phyloP scores from a whole-genome alignment of 1,140 invertebrate genomes.

The Bursaphelenchus mucronatus region DNA sequence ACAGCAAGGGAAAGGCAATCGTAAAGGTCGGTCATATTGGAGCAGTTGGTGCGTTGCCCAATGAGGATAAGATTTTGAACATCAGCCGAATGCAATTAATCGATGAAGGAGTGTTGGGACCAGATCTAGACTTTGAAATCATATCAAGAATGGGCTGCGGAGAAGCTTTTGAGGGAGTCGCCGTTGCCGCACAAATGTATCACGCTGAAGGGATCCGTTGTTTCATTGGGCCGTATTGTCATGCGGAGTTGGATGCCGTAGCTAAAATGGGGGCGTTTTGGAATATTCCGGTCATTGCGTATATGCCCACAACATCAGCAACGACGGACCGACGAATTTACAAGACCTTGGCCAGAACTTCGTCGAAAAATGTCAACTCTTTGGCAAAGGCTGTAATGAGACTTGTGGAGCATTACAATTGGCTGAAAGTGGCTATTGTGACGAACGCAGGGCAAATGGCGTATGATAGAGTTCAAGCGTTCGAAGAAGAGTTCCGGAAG shows the following conservation, averaged over 20 bases:
- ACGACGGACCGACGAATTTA: slow-evolving; percentile 53
- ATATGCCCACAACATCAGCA: slow-evolving; percentile 52
- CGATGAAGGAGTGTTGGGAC: slow-evolving; percentile 50
- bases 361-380: slow-evolving; percentile 56
- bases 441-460: slow-evolving; percentile 51
- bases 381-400: slow-evolving; percentile 41
- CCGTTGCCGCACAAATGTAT: slow-evolving; percentile 57
- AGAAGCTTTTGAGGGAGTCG: slow-evolving; percentile 55
- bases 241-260: slow-evolving; percentile 53
- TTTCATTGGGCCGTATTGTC: slow-evolving; percentile 55
- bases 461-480: slow-evolving; percentile 48
- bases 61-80: slow-evolving; percentile 47
- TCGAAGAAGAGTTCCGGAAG: slow-evolving; percentile 52
- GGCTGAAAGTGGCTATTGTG: slow-evolving; percentile 48
- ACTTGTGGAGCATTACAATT: slow-evolving; percentile 51
- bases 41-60: slow-evolving; percentile 48
- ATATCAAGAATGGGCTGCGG: slow-evolving; percentile 47
- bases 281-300: slow-evolving; percentile 59
- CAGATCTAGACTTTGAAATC: slow-evolving; percentile 56
- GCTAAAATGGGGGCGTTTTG: slow-evolving; percentile 58
- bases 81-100: slow-evolving; percentile 46
- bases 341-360: slow-evolving; percentile 56
- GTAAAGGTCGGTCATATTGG: slow-evolving; percentile 49
- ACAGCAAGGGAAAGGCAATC: slow-evolving; percentile 21
- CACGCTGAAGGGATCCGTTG: slow-evolving; percentile 48